Conservation (phyloP, 2,113 vertebrate species). For the Mastomys natalensis region DNA sequence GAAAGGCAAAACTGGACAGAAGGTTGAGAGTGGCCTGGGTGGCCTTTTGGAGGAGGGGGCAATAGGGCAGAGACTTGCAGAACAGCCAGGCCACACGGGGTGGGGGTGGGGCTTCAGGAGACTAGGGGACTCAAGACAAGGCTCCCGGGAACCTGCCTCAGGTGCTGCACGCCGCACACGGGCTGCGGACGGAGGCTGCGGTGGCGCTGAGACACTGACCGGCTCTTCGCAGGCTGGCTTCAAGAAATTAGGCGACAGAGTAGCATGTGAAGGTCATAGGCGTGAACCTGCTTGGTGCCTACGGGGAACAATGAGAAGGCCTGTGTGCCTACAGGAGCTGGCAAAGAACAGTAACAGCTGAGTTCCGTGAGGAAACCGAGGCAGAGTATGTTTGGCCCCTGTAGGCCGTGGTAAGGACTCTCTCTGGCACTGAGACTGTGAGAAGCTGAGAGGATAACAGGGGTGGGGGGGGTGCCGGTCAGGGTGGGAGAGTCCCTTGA, state of each 20-base stretch:
- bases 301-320: neutral
- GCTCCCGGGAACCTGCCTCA: too few species aligned
- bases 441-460: neutral
- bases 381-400: neutral
- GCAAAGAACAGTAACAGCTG: neutral
- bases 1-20: neutral
- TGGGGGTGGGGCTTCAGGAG: too few species aligned
- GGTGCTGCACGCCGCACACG: too few species aligned
- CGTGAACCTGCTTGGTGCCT: fast-evolving
- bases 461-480: neutral
- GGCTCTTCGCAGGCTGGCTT: too few species aligned
- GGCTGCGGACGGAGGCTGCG: too few species aligned
- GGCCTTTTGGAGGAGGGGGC: neutral
- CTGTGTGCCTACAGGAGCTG: neutral
- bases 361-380: neutral
- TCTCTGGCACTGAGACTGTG: neutral
- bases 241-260: neutral
- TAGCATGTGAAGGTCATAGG: neutral
- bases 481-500: neutral
- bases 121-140: too few species aligned
- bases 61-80: neutral
- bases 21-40: neutral
- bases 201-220: too few species aligned
- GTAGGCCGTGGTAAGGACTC: neutral
- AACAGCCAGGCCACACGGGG: too few species aligned